Base-by-base conservation (phyloP, 2,888 invertebrate genomes). In the Macropis europaea region DNA sequence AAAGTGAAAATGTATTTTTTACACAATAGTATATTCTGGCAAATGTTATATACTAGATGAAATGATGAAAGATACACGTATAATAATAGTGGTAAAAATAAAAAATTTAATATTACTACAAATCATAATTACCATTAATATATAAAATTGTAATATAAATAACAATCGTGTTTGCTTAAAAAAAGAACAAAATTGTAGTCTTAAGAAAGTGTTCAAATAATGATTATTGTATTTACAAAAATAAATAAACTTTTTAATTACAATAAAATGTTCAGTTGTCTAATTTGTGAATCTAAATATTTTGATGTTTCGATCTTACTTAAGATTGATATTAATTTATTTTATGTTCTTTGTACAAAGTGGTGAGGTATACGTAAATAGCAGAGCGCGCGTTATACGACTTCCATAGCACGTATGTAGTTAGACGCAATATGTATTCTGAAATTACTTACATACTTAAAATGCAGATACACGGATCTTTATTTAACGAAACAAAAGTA, bases 1-100 rank as follows among this genome's bases (percentile, higher is more conserved):
- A 17, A 32, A 34, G 3, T 17, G 13, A 40, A 42, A 52, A 28
- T 34, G 26, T 52, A 52, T 53, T 61, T 43, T 52, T 43, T 52
- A 56, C 42, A 52, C 43, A 26, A n/a, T 30, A 61, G 24, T 26
- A 2, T 11, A 11, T 32, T 43, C 19, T 52, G 13, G 3, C 17
- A 61, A 22, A 13, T 19, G 11, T 2, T n/a, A 42, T 40, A n/a
- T 30, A 22, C 13, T 15, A 40, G 17, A 54, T 19, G 4, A 19
- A 42, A 28, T 52, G 26, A n/a, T 17, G 4, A 3, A 42, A 43
- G 22, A 26, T 26, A n/a, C 3, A 38, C 3, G 9, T 11, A 45
- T 32, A 6, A 22, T 24, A 7, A 59, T 40, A 17, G 7, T 32
- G 9, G 43, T 17, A 17, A 30, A 19, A 19, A 19, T n/a, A 4